A percentile compares a stretch with the other conserved stretches of the same genome.
These are phyloP conservation scores for Cryptoblepharus egeriae DNA, from an alignment of 2,797 vertebrate genomes.

Conservation along the genomic window DNA sequence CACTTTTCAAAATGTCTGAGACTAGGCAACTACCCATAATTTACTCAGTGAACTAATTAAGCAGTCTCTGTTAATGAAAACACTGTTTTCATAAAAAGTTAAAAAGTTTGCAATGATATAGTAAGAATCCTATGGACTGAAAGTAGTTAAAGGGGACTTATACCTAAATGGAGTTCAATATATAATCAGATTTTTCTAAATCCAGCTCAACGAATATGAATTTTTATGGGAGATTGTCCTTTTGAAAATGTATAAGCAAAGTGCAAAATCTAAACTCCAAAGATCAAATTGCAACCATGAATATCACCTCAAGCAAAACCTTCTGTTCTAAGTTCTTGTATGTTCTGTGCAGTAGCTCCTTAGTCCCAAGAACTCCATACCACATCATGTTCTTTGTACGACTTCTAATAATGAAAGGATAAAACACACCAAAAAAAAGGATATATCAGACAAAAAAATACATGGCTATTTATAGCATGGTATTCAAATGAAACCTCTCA, in stretches of 20 bases:
- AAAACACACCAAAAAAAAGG: constrained; percentile 16
- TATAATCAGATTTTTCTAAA: too few species aligned
- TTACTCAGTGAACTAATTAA: not conserved
- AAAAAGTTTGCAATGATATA: not conserved
- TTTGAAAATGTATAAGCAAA: not conserved
- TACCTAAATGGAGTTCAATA: not conserved
- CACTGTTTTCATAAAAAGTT: not conserved
- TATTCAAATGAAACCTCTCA: constrained; percentile 6
- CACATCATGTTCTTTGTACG: constrained; percentile 99
- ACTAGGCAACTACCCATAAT: not conserved
- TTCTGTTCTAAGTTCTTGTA: constrained; percentile 96
- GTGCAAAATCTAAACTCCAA: not conserved
- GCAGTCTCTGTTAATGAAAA: not conserved
- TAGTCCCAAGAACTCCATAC: constrained; percentile 95
- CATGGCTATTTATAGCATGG: not conserved
- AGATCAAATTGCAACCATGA: constrained; percentile 9
- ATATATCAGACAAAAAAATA: not conserved
- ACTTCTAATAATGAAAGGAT: constrained; percentile 79
- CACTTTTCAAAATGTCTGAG: not conserved
- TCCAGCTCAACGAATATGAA: too few species aligned
- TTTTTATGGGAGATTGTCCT: too few species aligned
- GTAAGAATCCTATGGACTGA: not conserved
- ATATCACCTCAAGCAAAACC: constrained; percentile 91
- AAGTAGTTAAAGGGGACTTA: not conserved
- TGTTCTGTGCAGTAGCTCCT: constrained; percentile 93